Evolutionary conservation across 2,888 invertebrate genomes (phyloP), one percentile per base, ranked within the genome.

Genomic region (Phaedon cochleariae): DNA sequence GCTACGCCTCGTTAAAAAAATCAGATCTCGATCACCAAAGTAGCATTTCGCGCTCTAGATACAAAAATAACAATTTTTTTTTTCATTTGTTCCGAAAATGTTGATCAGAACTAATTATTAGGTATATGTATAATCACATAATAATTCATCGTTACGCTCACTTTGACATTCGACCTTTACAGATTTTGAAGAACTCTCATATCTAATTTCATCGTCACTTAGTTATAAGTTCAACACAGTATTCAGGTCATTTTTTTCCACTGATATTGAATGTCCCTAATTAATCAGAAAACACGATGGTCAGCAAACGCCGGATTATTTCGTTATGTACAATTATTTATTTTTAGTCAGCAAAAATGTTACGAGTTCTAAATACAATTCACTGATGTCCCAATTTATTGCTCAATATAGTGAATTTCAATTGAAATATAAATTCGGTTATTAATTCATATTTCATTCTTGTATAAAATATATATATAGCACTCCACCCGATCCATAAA

Each of bases 281-380:
- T 41, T 41, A 15, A 15, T 41, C 41, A 41, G 41, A 41, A 41
- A 41, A 41, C 4, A 41, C 4, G 41, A 41, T 41, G n/a, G 41
- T 41, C 41, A 41, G 41, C 41, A 41, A 41, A 41, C n/a, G 15
- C n/a, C 15, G 15, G n/a, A 15, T 41, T 15, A 41, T 41, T 41
- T 12, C 31, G 31, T 9, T 34, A 34, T 10, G 10, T 34, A 34
- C 10, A 34, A 34, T 34, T 34, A 34, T 34, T 34, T 34, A 34
- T 41, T 41, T 41, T 41, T 15, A 41, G 41, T 41, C 41, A 41
- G 41, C 41, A 41, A 41, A 41, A n/a, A n/a, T n/a, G n/a, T n/a
- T n/a, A 41, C n/a, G 41, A 41, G 41, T 41, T 41, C 15, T 41
- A 41, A 41, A 41, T 41, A 41, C 15, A n/a, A 41, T 41, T 41